phyloP scores from a whole-genome alignment of 2,113 vertebrate genomes.

The Ophiodon elongatus region DNA sequence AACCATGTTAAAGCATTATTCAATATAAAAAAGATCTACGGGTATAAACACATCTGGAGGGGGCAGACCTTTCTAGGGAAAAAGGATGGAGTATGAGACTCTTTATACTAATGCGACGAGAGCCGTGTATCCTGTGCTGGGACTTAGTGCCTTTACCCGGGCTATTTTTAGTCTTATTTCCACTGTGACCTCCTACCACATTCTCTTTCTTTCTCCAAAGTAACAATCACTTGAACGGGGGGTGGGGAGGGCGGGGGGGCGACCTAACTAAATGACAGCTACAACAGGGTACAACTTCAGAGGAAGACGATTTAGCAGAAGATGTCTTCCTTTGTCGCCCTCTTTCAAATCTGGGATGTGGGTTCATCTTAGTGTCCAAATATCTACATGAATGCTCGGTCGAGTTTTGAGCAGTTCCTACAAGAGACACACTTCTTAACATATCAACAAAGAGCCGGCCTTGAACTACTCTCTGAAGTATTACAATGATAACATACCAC shows the following conservation, averaged over 20 bases:
- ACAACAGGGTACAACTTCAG: conserved; percentile 38
- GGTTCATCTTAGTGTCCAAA: neutral
- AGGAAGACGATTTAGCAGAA: conserved; percentile 36
- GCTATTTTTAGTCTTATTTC: conserved; percentile 66
- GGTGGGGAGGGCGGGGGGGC: neutral
- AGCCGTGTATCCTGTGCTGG: conserved; percentile 1
- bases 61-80: neutral
- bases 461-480: conserved; percentile 12
- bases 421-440: conserved; percentile 8
- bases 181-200: conserved; percentile 55
- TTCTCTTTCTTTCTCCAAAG: conserved; percentile 39
- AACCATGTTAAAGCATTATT: conserved; percentile 15
- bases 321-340: neutral
- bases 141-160: conserved; percentile 9
- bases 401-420: neutral
- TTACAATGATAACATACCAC: conserved; percentile 12
- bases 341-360: neutral
- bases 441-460: conserved; percentile 12
- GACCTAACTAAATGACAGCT: neutral
- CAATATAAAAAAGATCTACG: neutral
- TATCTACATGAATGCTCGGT: neutral
- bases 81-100: conserved; percentile 9
- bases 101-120: conserved; percentile 24
- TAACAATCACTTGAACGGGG: neutral
- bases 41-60: conserved; percentile 18